Base-by-base conservation (phyloP, 2,113 vertebrate genomes). In the Xiphorhynchus elegans region DNA sequence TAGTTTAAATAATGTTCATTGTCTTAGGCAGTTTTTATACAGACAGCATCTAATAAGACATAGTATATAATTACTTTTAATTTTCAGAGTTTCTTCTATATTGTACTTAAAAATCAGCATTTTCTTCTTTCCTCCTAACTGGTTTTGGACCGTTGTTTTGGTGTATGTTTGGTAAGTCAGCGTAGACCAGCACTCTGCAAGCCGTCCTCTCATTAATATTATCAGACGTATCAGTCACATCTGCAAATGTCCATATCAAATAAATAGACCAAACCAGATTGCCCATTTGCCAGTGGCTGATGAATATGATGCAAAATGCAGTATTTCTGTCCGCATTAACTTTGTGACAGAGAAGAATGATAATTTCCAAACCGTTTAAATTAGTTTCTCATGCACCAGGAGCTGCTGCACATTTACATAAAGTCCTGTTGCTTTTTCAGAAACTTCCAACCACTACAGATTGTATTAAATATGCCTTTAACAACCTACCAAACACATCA, bases 321-420 rank as follows among this genome's bases (percentile, higher is more conserved):
- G 58, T 85, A 75, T 84, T 94, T 91, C 73, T 84, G 73, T 82
- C 79, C 0, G 0, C 63, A 24, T 87, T 72, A 90, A 92, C 67
- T 83, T 82, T 84, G 35, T 88, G 81, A 91, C 83, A 95, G 42
- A 80, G 66, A 92, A 87, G 25, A 72, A 86, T 46, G 26, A 50
- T 89, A 53, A 88, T 82, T 86, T 93, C 40, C 47, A 56, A 89
- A 89, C 55, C 58, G 60, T 76, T 85, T 46, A 91, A 66, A 92
- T 93, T 52, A 85, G 47, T 63, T 91, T 88, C 72, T 90, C 35
- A 50, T 33, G 40, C 4, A 28, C 29, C 50, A 87, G 52, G 63
- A 83, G 40, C 52, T 63, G 39, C n/a, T 82, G 6, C 4, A 3
- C 25, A 84, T 90, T 91, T 82, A 39, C 37, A 83, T 78, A 77